A percentile compares a stretch with the other conserved stretches of the same genome.
phyloP scores from a whole-genome alignment of 2,797 vertebrate species.

The Gorsachius magnificus region DNA sequence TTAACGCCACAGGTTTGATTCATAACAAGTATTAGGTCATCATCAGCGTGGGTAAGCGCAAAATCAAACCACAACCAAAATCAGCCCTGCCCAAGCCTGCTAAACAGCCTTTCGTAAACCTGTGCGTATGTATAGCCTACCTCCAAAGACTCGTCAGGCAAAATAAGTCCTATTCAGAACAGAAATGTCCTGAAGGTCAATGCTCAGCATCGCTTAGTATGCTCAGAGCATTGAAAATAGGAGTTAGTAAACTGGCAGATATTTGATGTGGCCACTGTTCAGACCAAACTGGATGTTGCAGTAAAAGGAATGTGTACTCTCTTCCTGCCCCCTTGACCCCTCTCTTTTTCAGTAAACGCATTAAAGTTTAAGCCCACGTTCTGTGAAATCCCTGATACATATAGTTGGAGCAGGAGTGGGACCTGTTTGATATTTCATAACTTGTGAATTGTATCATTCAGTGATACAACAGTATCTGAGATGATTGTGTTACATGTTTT shows the following conservation, averaged over 20 bases:
- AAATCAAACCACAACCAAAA: background rate
- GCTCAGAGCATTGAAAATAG: background rate
- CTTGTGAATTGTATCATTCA: background rate
- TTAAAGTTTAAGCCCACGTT: background rate
- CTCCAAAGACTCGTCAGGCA: background rate
- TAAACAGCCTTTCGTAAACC: background rate
- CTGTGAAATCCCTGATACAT: background rate
- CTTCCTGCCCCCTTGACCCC: background rate
- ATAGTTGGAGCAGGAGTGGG: background rate
- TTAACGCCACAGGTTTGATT: background rate
- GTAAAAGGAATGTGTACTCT: background rate
- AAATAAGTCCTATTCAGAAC: background rate
- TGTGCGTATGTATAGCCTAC: background rate
- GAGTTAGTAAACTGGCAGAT: background rate
- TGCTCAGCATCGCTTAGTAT: background rate
- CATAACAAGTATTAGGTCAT: background rate
- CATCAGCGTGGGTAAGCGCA: background rate
- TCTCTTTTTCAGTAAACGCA: background rate
- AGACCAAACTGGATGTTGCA: background rate
- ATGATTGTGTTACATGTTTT: background rate
- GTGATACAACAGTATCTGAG: background rate
- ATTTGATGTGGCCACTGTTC: background rate
- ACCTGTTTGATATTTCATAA: background rate
- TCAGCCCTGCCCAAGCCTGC: background rate
- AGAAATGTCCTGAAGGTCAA: background rate